Conservation (phyloP, 2,113 vertebrate species). For the Halcyon malimbica region DNA sequence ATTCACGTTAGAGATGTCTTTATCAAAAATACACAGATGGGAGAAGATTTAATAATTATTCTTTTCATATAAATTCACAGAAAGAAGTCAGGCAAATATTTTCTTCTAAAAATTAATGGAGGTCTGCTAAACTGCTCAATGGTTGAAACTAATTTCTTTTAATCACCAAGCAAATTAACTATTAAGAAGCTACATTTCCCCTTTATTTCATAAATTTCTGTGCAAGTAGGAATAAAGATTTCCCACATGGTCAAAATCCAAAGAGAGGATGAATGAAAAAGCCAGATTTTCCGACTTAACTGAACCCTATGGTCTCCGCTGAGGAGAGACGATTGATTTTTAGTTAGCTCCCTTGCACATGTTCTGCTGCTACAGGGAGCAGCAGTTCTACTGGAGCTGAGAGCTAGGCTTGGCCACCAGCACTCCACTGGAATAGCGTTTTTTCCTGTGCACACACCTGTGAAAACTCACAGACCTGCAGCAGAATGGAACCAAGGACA, state of each 20-base stretch:
- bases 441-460: neutral
- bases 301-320: neutral
- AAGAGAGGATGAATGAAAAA: neutral
- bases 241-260: neutral
- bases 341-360: neutral
- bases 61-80: neutral
- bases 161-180: conserved; percentile 44
- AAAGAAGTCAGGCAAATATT: conserved; percentile 28
- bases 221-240: neutral
- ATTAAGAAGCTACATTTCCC: conserved; percentile 21
- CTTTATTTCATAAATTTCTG: conserved; percentile 4
- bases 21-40: neutral
- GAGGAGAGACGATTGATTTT: neutral
- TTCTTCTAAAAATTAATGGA: conserved; percentile 34
- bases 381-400: neutral
- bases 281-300: neutral
- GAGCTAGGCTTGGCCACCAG: neutral
- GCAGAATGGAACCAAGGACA: neutral
- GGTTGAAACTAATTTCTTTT: conserved; percentile 40
- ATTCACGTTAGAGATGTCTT: neutral
- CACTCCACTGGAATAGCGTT: neutral
- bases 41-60: conserved; percentile 14
- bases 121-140: conserved; percentile 28
- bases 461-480: neutral
- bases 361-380: neutral